Evolutionary conservation across 2,113 vertebrate species (phyloP).

Genomic region (Cyphomyrus plagiostoma): DNA sequence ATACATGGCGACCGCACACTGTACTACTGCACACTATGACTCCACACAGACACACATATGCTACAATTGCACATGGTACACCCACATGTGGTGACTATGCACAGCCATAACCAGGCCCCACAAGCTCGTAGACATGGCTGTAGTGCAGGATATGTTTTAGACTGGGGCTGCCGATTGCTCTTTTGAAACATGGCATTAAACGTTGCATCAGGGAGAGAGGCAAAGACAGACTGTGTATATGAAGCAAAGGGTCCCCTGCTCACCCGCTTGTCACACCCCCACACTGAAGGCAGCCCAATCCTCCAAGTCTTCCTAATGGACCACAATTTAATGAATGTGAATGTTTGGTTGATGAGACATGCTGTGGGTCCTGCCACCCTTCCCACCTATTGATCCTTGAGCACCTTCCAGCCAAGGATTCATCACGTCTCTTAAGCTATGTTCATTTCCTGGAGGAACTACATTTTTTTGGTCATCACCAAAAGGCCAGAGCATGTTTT

Average conservation of each 20-base stretch:
- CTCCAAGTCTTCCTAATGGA: neutral
- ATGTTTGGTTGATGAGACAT: constrained; percentile 10
- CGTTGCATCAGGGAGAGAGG: neutral
- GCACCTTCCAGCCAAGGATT: neutral
- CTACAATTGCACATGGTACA: neutral
- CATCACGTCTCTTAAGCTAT: neutral
- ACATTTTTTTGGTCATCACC: neutral
- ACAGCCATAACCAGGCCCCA: neutral
- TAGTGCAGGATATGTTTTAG: neutral
- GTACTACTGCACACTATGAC: neutral
- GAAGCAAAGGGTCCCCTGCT: neutral
- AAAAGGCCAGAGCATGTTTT: neutral
- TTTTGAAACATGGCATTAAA: neutral
- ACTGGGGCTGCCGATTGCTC: neutral
- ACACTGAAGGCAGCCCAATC: neutral
- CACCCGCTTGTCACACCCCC: neutral
- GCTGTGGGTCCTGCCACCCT: too few species aligned
- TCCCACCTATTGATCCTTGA: neutral
- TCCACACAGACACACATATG: neutral
- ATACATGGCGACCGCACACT: neutral
- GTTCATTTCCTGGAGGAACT: neutral
- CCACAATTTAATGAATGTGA: neutral
- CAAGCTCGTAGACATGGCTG: neutral
- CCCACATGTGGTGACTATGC: neutral
- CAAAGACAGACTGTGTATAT: neutral